A percentile compares a stretch with the other conserved stretches of the same genome.
phyloP scores from a whole-genome alignment of 2,888 invertebrate genomes.

The Boloria euphrosyne region DNA sequence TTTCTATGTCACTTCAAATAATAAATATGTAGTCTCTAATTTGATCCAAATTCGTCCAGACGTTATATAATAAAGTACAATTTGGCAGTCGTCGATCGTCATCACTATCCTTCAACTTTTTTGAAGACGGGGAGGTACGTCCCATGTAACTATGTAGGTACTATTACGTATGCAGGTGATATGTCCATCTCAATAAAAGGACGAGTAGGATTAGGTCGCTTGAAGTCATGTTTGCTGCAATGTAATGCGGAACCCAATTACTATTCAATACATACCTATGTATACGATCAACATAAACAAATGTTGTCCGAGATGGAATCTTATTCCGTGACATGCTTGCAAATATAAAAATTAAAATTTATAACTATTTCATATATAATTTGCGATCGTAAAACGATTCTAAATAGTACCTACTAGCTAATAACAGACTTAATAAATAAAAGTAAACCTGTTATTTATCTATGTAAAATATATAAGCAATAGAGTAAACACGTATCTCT shows the following conservation, averaged over 20 bases:
- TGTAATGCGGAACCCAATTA: background rate
- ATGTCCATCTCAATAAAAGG: too few relatives aligned
- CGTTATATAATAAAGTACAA: too few relatives aligned
- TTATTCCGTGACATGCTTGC: background rate
- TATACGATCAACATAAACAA: slow-evolving; percentile 1
- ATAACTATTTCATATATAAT: slow-evolving; percentile 16
- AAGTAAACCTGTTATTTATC: background rate
- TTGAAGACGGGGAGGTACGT: too few relatives aligned
- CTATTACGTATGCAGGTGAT: too few relatives aligned
- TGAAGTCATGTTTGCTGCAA: too few relatives aligned
- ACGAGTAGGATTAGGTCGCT: too few relatives aligned
- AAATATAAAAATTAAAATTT: slow-evolving; percentile 5
- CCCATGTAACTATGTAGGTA: too few relatives aligned
- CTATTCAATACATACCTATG: background rate
- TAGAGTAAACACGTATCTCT: background rate
- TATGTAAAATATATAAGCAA: background rate
- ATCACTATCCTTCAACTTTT: too few relatives aligned
- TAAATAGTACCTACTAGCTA: slow-evolving; percentile 2
- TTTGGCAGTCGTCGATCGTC: too few relatives aligned
- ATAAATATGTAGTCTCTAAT: too few relatives aligned
- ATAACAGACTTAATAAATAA: slow-evolving; percentile 1
- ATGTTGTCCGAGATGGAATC: background rate
- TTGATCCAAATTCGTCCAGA: too few relatives aligned
- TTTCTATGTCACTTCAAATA: too few relatives aligned
- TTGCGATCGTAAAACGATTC: slow-evolving; percentile 14